Evolutionary conservation across 2,113 vertebrate species (phyloP).

Genomic region (Hemiprocne comata): DNA sequence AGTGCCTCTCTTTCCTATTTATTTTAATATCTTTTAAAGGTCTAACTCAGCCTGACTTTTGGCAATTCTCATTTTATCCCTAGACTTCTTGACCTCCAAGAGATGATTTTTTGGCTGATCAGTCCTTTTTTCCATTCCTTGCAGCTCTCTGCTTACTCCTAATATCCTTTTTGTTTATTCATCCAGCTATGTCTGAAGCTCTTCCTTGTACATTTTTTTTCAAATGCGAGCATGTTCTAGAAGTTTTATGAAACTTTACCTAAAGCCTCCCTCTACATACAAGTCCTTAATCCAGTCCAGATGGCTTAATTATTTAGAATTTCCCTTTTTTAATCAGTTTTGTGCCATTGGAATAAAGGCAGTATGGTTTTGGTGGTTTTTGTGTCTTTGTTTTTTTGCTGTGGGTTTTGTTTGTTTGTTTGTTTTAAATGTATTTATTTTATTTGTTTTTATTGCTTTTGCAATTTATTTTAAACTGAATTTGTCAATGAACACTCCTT

Average conservation of each 20-base stretch:
- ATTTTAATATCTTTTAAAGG: slow-evolving; percentile 28
- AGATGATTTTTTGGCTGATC: slow-evolving; percentile 22
- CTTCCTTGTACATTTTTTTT: not conserved
- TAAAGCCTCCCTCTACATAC: not conserved
- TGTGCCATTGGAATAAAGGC: not conserved
- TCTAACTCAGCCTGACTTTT: slow-evolving; percentile 32
- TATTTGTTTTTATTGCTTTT: not conserved
- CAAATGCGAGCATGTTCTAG: not conserved
- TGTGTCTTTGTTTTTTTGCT: no score
- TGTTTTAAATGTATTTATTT: no score
- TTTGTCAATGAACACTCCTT: not conserved
- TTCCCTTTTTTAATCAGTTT: not conserved
- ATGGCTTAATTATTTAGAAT: not conserved
- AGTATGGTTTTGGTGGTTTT: no score
- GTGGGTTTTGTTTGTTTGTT: no score
- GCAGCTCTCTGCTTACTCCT: not conserved
- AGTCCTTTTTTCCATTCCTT: slow-evolving; percentile 1
- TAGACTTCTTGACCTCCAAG: not conserved
- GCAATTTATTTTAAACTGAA: not conserved
- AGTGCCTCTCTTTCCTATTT: not conserved
- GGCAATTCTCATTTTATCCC: not conserved
- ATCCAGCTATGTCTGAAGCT: not conserved
- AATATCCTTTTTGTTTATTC: slow-evolving; percentile 15
- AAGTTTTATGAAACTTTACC: not conserved
- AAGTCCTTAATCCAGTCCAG: not conserved